Evolutionary conservation across 1,140 invertebrate species (phyloP), one percentile per base, ranked within the genome.

Genomic region (Wasmannia auropunctata): DNA sequence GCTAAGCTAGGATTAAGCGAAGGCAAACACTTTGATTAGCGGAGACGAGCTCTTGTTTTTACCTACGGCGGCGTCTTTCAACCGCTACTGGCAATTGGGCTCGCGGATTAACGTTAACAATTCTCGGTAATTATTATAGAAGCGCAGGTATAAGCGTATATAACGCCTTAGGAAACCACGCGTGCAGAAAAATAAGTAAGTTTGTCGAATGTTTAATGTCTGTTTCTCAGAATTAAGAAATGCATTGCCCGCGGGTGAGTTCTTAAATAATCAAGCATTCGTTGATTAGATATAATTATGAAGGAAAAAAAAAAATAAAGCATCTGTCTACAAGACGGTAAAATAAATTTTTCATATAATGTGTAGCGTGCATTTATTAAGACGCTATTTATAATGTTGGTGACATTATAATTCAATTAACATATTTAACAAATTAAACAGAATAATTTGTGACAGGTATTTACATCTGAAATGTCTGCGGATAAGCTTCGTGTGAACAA

Each of bases 1-100:
- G 91, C 92, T 94, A 93, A 94, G 93, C 92, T 88, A 74, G 93
- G 93, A 94, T 94, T 94, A 94, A 94, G 90, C 89, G 77, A 91
- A 91, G 91, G 92, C 89, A 91, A 93, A 93, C 91, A 94, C 93
- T 93, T 94, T 94, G 93, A 94, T 94, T 94, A 94, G 90, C 88
- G 91, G 90, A 91, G 91, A 92, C 91, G 92, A 91, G 92, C 92
- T 93, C 91, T 93, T 92, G 91, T 92, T 92, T 92, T 93, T 89
- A 86, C 76, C 40, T 81, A 34, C 74, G 80, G 69, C 37, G 60
- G 86, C 62, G 74, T 65, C 54, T 88, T 88, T 51, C 81, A 87
- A 89, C 79, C 60, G 62, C 81, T 31, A 7, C 85, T 51, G 79
- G 67, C 80, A 87, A 90, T 90, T 81, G 80, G 85, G 85, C 83